Evolutionary conservation across 1,140 invertebrate genomes (phyloP).

Genomic region (Tachypleus tridentatus): DNA sequence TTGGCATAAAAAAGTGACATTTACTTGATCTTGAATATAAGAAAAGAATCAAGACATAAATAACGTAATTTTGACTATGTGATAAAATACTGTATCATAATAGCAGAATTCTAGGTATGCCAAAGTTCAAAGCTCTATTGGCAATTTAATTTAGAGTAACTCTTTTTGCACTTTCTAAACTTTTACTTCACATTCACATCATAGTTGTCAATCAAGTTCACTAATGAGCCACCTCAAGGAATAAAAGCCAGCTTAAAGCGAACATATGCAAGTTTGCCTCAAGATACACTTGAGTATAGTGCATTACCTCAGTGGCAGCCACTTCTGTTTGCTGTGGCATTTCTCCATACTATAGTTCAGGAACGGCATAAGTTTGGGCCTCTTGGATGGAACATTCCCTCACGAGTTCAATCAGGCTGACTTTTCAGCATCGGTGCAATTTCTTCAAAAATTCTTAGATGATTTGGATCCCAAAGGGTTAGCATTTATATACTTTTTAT

Average conservation of each 20-base stretch:
- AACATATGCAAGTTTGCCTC: conserved; percentile 75
- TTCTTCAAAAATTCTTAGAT: conserved; percentile 93
- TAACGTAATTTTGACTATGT: too few species aligned
- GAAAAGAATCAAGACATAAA: too few species aligned
- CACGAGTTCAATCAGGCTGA: conserved; percentile 97
- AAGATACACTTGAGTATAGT: conserved; percentile 86
- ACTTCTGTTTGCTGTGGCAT: conserved; percentile 82
- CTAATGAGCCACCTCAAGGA: conserved; percentile 91
- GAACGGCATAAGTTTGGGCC: conserved; percentile 91
- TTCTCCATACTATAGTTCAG: conserved; percentile 82
- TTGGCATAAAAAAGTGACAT: too few species aligned
- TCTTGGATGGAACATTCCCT: conserved; percentile 90
- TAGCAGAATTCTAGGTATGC: too few species aligned
- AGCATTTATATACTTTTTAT: conserved; percentile 1
- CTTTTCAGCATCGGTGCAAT: conserved; percentile 88
- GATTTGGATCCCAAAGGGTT: conserved; percentile 92
- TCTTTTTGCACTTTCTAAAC: too few species aligned
- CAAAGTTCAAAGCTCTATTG: too few species aligned
- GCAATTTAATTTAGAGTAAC: too few species aligned
- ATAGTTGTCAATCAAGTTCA: conserved; percentile 93
- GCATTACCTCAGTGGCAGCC: conserved; percentile 88
- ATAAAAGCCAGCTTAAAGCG: conserved; percentile 68
- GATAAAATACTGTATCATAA: too few species aligned
- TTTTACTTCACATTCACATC: too few species aligned
- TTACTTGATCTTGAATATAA: too few species aligned